These are phyloP conservation scores for Synergus laeviventris DNA, from an alignment of 2,888 invertebrate genomes.

Conservation along the genomic window DNA sequence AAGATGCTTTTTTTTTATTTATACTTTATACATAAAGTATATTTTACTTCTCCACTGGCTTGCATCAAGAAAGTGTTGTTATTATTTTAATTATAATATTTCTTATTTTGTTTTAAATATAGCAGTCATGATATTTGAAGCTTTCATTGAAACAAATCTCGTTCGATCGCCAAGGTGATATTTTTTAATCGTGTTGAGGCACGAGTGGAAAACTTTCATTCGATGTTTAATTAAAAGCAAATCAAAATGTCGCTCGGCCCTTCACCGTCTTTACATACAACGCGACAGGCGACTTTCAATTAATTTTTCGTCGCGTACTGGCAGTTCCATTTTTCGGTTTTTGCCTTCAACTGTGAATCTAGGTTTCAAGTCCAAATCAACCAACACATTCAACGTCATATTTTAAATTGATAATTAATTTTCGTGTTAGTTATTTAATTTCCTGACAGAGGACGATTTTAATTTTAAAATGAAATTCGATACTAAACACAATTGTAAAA, in stretches of 20 bases:
- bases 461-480: not conserved
- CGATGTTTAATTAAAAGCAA: slow-evolving; percentile 58
- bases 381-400: slow-evolving; percentile 4
- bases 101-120: not conserved
- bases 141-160: not conserved
- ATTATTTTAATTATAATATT: not conserved
- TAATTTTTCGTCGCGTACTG: slow-evolving; percentile 57
- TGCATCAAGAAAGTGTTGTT: too few relatives aligned
- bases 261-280: slow-evolving; percentile 41
- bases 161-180: not conserved
- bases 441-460: not conserved
- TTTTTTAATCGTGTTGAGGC: slow-evolving; percentile 11
- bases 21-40: too few relatives aligned
- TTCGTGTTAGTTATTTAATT: slow-evolving; percentile 14
- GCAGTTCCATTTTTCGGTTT: slow-evolving; percentile 24
- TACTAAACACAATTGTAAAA: not conserved
- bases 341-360: slow-evolving; percentile 10
- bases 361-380: slow-evolving; percentile 12
- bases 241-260: slow-evolving; percentile 53
- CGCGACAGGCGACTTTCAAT: slow-evolving; percentile 57
- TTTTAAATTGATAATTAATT: slow-evolving; percentile 20
- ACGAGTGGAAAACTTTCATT: slow-evolving; percentile 28
- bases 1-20: not conserved
- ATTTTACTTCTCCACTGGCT: too few relatives aligned
- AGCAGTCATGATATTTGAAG: not conserved